Percentiles rank a stretch among this genome's conserved stretches.
Evolutionary conservation across 1,140 invertebrate species (phyloP).

Genomic region (Hycleus cichorii): DNA sequence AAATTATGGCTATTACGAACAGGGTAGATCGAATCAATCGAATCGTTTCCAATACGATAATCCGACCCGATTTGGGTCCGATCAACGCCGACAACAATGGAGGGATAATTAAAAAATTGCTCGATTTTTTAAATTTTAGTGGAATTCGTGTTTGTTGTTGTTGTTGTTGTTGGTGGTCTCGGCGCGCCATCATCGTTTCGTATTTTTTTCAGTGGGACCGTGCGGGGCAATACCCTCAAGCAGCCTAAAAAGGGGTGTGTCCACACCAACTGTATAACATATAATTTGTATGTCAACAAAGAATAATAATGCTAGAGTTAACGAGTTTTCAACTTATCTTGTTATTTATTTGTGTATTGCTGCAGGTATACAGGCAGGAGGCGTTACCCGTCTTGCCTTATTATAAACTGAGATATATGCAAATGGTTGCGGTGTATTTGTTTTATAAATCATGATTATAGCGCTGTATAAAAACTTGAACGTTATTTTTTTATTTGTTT

Average conservation of each 20-base stretch:
- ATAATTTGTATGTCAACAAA: constrained; percentile 40
- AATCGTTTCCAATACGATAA: too few relatives aligned
- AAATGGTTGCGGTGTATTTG: constrained; percentile 28
- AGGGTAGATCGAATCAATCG: too few relatives aligned
- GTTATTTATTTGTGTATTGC: constrained; percentile 29
- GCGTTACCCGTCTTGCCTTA: constrained; percentile 12
- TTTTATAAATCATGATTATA: constrained; percentile 31
- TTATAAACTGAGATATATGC: constrained; percentile 23
- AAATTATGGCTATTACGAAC: too few relatives aligned
- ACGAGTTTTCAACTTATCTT: constrained; percentile 35
- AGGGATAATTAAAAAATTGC: too few relatives aligned
- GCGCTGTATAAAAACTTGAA: not conserved
- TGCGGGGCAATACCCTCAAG: not conserved
- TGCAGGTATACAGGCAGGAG: constrained; percentile 8
- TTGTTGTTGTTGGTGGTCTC: too few relatives aligned
- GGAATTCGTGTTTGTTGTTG: too few relatives aligned
- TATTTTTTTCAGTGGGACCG: too few relatives aligned
- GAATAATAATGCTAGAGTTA: constrained; percentile 36
- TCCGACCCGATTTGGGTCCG: too few relatives aligned
- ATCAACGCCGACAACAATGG: too few relatives aligned
- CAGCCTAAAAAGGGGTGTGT: constrained; percentile 22
- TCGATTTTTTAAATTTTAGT: too few relatives aligned
- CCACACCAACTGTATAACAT: constrained; percentile 22
- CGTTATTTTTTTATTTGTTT: too few relatives aligned
- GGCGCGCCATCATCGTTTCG: too few relatives aligned